phyloP scores from a whole-genome alignment of 2,113 vertebrate genomes.

The Heterocephalus glaber region DNA sequence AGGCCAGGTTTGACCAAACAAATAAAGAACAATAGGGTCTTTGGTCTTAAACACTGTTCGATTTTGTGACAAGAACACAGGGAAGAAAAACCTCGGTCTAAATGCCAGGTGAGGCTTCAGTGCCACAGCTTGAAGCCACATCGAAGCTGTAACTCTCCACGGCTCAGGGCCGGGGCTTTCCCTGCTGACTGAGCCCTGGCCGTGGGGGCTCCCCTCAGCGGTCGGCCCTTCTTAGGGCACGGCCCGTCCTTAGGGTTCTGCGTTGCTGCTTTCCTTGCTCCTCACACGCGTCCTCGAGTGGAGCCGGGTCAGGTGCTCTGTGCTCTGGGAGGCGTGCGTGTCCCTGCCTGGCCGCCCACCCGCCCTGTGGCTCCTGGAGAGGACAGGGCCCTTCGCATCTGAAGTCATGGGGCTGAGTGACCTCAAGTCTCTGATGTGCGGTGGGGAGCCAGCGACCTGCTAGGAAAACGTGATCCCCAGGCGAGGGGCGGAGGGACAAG shows the following conservation, averaged over 20 bases:
- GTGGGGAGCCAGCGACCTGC: neutral
- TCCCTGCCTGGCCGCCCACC: neutral
- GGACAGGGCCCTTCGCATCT: neutral
- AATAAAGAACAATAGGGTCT: neutral
- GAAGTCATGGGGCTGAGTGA: neutral
- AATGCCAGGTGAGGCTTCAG: neutral
- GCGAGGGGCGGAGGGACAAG: neutral
- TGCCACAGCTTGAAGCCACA: neutral
- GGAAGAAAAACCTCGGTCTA: neutral
- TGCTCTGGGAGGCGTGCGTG: accelerated
- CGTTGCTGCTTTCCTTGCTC: neutral
- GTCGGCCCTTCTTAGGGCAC: neutral
- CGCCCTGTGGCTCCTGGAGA: neutral
- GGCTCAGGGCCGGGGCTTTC: neutral
- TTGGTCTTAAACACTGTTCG: neutral
- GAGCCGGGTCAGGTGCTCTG: neutral
- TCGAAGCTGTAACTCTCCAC: neutral
- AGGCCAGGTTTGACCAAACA: neutral
- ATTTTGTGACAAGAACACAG: neutral
- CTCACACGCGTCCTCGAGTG: neutral
- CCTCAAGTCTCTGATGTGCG: neutral
- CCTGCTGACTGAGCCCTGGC: neutral
- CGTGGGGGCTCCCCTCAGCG: neutral
- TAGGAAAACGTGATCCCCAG: neutral
- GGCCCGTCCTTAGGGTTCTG: neutral